Base-by-base conservation (phyloP, 2,113 vertebrate genomes). In the Myrmecophaga tridactyla region DNA sequence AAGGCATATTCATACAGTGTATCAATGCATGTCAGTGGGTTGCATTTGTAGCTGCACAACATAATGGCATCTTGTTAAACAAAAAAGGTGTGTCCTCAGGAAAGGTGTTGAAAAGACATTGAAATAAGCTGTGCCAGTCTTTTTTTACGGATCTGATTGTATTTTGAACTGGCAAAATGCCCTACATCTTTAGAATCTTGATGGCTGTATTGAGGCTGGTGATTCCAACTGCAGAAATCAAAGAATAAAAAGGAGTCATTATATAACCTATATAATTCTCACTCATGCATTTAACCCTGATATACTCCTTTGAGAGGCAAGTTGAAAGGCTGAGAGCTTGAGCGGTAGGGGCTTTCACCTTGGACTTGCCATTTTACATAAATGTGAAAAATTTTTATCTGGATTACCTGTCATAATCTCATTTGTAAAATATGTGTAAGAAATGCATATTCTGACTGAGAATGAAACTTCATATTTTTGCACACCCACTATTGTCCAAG, bases 11-110 rank as follows among this genome's bases (percentile, higher is more conserved):
- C 88, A 51, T 20, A 75, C 34, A 85, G 92, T 10, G 0, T 86
- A 91, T 95, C 82, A 46, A 17, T 65, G 90, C 69, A 34, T 76
- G 88, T 84, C 77, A 86, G 95, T 62, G 39, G 78, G 58, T 80
- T 69, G 15, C 25, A 69, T 77, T 91, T 94, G 69, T 81, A 88
- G 94, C 51, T 48, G 89, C 76, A 36, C 73, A 89, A 77, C 95
- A 90, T 94, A 95, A 92, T 70, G 90, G 31, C 86, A 95, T 92
- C 82, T 95, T 95, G 77, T 95, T 94, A 81, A 81, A 88, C 82
- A 95, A 88, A 86, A 95, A 96, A 91, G 77, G 81, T 8, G 69
- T 93, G 69, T 96, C 96, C 96, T 89, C 62, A 75, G 94, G 96
- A 94, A 92, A 97, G 77, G 34, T 77, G n/a, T 51, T 90, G 72